These are phyloP conservation scores for Seira ritae DNA, from an alignment of 2,888 invertebrate species.

Conservation along the genomic window DNA sequence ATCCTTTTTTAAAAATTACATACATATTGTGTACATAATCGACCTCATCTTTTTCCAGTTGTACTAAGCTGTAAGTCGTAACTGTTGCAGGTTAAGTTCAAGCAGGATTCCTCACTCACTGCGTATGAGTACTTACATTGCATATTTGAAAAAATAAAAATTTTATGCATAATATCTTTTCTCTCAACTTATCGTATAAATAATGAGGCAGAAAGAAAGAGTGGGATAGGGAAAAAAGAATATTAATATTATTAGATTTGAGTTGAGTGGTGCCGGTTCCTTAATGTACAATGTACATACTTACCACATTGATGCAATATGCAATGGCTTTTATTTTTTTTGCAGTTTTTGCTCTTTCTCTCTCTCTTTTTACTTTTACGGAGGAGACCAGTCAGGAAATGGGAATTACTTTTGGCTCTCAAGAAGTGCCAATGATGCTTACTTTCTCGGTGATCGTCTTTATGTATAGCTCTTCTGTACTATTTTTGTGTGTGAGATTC, in stretches of 20 bases:
- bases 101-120: background rate
- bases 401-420: constrained; percentile 74
- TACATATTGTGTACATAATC: too few species aligned
- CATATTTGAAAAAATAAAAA: background rate
- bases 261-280: too few species aligned
- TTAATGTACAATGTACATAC: background rate
- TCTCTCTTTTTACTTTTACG: constrained; percentile 25
- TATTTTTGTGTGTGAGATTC: too few species aligned
- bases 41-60: too few species aligned
- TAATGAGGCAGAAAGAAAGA: constrained; percentile 58
- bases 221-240: constrained; percentile 14
- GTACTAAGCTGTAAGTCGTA: too few species aligned
- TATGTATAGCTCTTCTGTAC: background rate
- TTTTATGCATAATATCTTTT: constrained; percentile 22
- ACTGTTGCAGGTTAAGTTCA: background rate
- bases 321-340: constrained; percentile 35
- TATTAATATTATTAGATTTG: constrained; percentile 45
- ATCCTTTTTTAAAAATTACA: too few species aligned
- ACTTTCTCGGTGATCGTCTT: constrained; percentile 46
- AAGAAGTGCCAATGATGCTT: constrained; percentile 73
- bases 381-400: constrained; percentile 72
- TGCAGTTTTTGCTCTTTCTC: constrained; percentile 29
- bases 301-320: constrained; percentile 2
- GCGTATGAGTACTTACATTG: background rate
- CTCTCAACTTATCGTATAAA: constrained; percentile 60